These are phyloP conservation scores for Tetheella fluctuosa DNA, from an alignment of 2,888 invertebrate genomes.

Conservation along the genomic window DNA sequence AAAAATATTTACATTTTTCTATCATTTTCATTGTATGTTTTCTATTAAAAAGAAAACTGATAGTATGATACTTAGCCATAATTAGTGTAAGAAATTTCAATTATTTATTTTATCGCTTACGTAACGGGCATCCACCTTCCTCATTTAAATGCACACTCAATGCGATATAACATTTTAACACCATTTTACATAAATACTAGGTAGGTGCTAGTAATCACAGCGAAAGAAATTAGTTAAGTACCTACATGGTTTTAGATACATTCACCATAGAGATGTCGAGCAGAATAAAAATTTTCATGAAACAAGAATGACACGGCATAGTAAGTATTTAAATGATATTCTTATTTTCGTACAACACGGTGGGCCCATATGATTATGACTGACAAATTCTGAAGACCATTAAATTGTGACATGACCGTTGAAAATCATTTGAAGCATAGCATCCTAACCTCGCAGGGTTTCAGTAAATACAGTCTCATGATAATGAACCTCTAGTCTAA, in stretches of 20 bases:
- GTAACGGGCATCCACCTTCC: neutral
- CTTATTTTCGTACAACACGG: neutral
- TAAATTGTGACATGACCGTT: neutral
- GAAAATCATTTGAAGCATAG: neutral
- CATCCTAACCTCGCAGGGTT: neutral
- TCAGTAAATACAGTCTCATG: conserved; percentile 10
- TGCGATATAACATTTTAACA: conserved; percentile 5
- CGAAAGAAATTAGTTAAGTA: neutral
- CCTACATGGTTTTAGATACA: neutral
- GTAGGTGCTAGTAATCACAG: conserved; percentile 3
- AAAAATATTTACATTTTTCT: conserved; percentile 39
- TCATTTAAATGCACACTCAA: conserved; percentile 12
- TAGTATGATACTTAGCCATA: neutral
- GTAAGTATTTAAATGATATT: too few relatives aligned
- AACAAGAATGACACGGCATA: neutral
- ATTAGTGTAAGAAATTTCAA: neutral
- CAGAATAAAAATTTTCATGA: neutral
- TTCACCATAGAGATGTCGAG: neutral
- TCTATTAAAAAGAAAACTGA: neutral
- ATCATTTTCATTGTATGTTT: neutral
- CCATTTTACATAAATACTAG: neutral
- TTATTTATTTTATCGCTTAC: neutral
- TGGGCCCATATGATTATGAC: neutral
- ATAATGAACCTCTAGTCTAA: conserved; percentile 1
- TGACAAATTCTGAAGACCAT: neutral